Conservation (phyloP, 2,888 invertebrate species). For the Vanessa cardui region DNA sequence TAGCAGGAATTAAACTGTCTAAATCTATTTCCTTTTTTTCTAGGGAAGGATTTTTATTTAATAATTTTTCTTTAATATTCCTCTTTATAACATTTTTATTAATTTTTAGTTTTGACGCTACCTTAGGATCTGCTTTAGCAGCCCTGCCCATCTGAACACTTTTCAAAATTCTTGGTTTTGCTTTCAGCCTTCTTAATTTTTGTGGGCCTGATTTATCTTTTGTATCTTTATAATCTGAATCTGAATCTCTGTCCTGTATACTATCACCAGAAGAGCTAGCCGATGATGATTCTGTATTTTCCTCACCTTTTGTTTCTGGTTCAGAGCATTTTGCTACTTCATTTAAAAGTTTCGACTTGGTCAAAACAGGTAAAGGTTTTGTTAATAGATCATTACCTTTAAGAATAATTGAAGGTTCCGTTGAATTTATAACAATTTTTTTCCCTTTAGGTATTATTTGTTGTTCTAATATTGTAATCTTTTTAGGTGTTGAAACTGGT, state of each 20-base stretch:
- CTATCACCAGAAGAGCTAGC: constrained; percentile 80
- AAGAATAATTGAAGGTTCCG: constrained; percentile 62
- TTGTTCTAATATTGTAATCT: constrained; percentile 77
- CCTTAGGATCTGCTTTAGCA: constrained; percentile 61
- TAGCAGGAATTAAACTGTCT: constrained; percentile 43
- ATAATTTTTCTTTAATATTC: constrained; percentile 68
- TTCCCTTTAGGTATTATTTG: constrained; percentile 79
- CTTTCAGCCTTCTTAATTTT: constrained; percentile 61
- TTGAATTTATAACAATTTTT: constrained; percentile 67
- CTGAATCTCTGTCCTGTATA: constrained; percentile 83
- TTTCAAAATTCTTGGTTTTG: constrained; percentile 73
- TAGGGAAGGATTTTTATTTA: constrained; percentile 55
- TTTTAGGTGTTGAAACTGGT: constrained; percentile 71
- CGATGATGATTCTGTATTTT: constrained; percentile 78
- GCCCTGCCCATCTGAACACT: constrained; percentile 52
- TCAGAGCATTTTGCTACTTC: constrained; percentile 53
- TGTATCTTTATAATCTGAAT: constrained; percentile 83
- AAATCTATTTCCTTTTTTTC: constrained; percentile 55
- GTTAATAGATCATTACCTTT: constrained; percentile 71
- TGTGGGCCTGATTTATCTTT: constrained; percentile 62
- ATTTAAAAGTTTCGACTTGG: constrained; percentile 60
- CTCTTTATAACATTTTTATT: constrained; percentile 59
- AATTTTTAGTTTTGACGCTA: constrained; percentile 59
- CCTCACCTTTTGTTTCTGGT: constrained; percentile 68
- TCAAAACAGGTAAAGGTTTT: constrained; percentile 61